Evolutionary conservation across 1,140 invertebrate genomes (phyloP).

Genomic region (Drosophila pruinosa): DNA sequence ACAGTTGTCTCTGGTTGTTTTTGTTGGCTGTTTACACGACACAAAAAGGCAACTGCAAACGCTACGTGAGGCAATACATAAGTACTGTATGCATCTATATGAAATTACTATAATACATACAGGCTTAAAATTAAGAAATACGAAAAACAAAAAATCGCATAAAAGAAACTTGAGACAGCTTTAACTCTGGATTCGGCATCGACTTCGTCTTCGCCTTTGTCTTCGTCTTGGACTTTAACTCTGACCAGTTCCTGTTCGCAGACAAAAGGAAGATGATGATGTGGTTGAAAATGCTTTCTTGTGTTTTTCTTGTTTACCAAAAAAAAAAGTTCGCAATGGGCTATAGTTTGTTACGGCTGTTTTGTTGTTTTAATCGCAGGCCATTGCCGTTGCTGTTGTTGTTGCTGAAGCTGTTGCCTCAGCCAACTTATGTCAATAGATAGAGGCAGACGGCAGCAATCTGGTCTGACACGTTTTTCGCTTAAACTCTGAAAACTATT

Average conservation of each 20-base stretch:
- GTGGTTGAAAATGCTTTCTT: conserved; percentile 48
- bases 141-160: conserved; percentile 37
- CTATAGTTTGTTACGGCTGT: conserved; percentile 7
- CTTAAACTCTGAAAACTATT: conserved; percentile 17
- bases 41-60: conserved; percentile 55
- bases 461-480: conserved; percentile 60
- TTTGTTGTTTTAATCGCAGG: conserved; percentile 50
- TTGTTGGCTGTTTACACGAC: conserved; percentile 65
- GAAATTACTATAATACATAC: conserved; percentile 15
- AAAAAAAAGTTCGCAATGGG: conserved; percentile 33
- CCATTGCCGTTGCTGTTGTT: conserved; percentile 36
- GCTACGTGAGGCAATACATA: conserved; percentile 23
- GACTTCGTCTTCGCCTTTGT: conserved; percentile 3
- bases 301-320: conserved; percentile 29
- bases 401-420: conserved; percentile 15
- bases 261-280: conserved; percentile 75
- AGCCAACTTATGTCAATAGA: conserved; percentile 66
- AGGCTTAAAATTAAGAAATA: conserved; percentile 66
- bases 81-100: conserved; percentile 1
- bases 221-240: conserved; percentile 26
- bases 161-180: conserved; percentile 54
- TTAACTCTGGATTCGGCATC: conserved; percentile 10
- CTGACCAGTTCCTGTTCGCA: conserved; percentile 67
- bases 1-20: conserved; percentile 43
- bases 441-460: conserved; percentile 58